phyloP scores from a whole-genome alignment of 2,113 vertebrate species.

The Galemys pyrenaicus region DNA sequence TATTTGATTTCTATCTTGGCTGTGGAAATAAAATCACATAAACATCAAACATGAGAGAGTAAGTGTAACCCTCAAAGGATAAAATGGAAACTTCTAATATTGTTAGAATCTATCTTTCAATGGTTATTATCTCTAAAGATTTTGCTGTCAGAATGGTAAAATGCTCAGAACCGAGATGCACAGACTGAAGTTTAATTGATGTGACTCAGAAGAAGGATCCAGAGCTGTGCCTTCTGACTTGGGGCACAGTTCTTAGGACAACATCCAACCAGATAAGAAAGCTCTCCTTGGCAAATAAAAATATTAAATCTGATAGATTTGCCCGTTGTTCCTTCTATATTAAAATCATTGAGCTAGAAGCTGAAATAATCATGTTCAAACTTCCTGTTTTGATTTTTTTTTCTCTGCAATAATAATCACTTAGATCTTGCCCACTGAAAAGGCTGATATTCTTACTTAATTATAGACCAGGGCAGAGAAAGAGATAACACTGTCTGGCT shows the following conservation, averaged over 20 bases:
- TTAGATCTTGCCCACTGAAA: constrained; percentile 28
- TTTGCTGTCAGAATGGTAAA: constrained; percentile 6
- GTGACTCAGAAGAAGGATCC: neutral
- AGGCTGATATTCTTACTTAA: constrained; percentile 32
- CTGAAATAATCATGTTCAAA: constrained; percentile 56
- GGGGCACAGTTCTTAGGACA: neutral
- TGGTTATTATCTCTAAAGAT: neutral
- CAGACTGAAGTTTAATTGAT: neutral
- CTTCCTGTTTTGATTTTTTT: neutral
- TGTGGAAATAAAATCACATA: neutral
- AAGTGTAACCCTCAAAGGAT: neutral
- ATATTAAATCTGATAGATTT: neutral
- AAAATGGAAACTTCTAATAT: neutral
- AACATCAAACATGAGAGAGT: neutral
- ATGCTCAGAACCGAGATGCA: neutral
- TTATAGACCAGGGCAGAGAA: constrained; percentile 32
- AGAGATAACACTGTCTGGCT: neutral
- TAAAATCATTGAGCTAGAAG: constrained; percentile 20
- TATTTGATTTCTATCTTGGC: neutral
- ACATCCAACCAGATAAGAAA: constrained; percentile 14
- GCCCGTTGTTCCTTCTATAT: constrained; percentile 15
- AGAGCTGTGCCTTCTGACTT: neutral
- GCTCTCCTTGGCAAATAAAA: constrained; percentile 13
- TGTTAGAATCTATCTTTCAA: neutral
- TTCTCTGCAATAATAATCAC: constrained; percentile 37